These are phyloP conservation scores for Aspidoscelis tigris DNA, from an alignment of 2,113 vertebrate species.

Conservation along the genomic window DNA sequence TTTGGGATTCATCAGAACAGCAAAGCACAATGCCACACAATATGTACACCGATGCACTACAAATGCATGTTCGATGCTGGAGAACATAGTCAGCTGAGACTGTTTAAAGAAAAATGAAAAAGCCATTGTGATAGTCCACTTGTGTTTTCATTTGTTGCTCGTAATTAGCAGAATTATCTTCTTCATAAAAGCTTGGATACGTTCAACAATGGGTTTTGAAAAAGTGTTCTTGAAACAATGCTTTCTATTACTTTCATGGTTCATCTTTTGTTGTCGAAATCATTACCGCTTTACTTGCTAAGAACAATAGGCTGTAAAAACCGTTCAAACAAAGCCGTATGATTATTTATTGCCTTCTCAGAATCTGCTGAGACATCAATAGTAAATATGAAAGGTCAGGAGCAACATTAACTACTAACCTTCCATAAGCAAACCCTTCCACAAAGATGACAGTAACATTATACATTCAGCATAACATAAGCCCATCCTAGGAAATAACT, in stretches of 20 bases:
- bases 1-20: no score
- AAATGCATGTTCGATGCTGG: background rate
- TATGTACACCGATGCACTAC: no score
- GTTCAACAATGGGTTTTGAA: background rate
- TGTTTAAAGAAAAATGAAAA: background rate
- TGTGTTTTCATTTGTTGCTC: background rate
- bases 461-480: conserved; percentile 1
- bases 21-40: no score
- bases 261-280: background rate
- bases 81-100: conserved; percentile 4
- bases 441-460: conserved; percentile 48
- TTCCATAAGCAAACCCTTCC: conserved; percentile 42
- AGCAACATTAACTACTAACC: conserved; percentile 67
- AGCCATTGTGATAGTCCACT: background rate
- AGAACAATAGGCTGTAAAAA: conserved; percentile 44
- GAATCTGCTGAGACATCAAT: conserved; percentile 49
- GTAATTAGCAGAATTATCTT: background rate
- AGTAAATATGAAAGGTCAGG: conserved; percentile 63
- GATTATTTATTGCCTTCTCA: conserved; percentile 41
- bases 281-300: conserved; percentile 52
- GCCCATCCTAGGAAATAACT: conserved; percentile 17
- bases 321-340: conserved; percentile 21
- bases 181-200: background rate
- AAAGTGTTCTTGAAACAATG: background rate
- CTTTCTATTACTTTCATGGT: conserved; percentile 17